A percentile compares a stretch with the other conserved stretches of the same genome.
phyloP scores from a whole-genome alignment of 2,797 vertebrate species.

The Gouania willdenowi region DNA sequence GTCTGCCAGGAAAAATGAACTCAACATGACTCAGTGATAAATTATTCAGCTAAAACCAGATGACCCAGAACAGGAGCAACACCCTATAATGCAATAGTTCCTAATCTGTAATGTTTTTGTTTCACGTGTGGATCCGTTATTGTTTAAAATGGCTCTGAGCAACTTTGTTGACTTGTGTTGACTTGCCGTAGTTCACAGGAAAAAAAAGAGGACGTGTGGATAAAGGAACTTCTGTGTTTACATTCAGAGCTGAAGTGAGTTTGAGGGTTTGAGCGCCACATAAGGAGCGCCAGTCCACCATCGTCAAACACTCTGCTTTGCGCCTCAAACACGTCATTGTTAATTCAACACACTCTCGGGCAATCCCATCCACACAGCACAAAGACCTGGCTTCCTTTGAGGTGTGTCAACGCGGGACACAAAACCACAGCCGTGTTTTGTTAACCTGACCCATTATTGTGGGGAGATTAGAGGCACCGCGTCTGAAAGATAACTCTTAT shows the following conservation, averaged over 20 bases:
- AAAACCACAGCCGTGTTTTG: slow-evolving; percentile 18
- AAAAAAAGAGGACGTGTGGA: too few relatives aligned
- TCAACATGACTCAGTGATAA: background rate
- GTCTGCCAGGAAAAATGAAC: background rate
- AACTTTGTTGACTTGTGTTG: too few relatives aligned
- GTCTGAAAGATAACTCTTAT: background rate
- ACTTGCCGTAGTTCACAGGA: too few relatives aligned
- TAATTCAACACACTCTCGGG: background rate
- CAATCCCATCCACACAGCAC: slow-evolving; percentile 9
- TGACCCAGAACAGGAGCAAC: background rate
- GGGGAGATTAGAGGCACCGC: slow-evolving; percentile 7
- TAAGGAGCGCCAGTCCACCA: background rate
- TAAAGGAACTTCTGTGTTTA: too few relatives aligned
- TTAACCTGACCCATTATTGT: background rate
- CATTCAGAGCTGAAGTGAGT: background rate
- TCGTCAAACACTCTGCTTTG: slow-evolving; percentile 9
- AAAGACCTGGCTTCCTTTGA: slow-evolving; percentile 23
- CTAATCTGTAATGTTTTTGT: background rate
- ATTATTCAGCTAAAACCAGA: background rate
- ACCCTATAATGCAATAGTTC: background rate
- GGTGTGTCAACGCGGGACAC: slow-evolving; percentile 27
- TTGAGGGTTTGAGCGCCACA: slow-evolving; percentile 5
- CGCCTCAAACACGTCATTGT: slow-evolving; percentile 6
- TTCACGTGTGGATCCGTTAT: background rate
- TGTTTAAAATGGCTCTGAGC: slow-evolving; percentile 33